Evolutionary conservation across 2,113 vertebrate genomes (phyloP).

Genomic region (Pseudolaguvia tuberculata): DNA sequence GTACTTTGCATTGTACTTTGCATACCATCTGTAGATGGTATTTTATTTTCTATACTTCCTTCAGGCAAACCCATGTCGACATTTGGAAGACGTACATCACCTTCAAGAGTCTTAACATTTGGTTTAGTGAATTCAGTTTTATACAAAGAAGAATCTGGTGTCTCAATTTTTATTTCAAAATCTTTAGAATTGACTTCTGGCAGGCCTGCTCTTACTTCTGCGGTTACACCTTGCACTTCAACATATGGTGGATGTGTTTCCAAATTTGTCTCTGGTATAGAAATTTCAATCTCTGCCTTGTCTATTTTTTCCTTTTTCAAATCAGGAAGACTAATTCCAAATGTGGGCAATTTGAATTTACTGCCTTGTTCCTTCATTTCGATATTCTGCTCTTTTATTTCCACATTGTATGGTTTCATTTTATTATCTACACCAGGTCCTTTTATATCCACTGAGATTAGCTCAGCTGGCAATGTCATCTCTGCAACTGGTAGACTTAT

Average conservation of each 20-base stretch:
- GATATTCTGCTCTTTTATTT: constrained; percentile 2
- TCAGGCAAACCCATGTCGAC: constrained; percentile 6
- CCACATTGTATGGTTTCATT: background rate
- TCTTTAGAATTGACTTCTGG: constrained; percentile 4
- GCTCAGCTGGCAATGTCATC: constrained; percentile 3
- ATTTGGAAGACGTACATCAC: constrained; percentile 35
- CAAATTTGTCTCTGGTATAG: background rate
- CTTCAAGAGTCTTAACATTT: constrained; percentile 36
- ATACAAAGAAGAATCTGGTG: constrained; percentile 9
- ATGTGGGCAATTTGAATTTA: constrained; percentile 41
- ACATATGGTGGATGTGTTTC: constrained; percentile 3
- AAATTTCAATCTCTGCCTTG: constrained; percentile 13
- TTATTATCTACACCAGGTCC: constrained; percentile 4
- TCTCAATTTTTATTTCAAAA: constrained; percentile 26
- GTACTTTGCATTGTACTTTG: background rate
- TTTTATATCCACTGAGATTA: constrained; percentile 13
- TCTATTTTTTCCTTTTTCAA: constrained; percentile 31
- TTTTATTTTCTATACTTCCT: constrained; percentile 1
- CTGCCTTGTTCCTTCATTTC: constrained; percentile 15
- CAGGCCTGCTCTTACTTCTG: background rate
- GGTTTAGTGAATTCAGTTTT: constrained; percentile 23
- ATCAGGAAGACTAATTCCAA: constrained; percentile 40
- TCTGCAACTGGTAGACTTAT: constrained; percentile 11
- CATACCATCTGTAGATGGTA: background rate
- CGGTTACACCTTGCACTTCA: constrained; percentile 17